Percentiles rank a stretch among this genome's conserved stretches.
Conservation (phyloP, 2,797 vertebrate species). For the Pipistrellus nathusii region DNA sequence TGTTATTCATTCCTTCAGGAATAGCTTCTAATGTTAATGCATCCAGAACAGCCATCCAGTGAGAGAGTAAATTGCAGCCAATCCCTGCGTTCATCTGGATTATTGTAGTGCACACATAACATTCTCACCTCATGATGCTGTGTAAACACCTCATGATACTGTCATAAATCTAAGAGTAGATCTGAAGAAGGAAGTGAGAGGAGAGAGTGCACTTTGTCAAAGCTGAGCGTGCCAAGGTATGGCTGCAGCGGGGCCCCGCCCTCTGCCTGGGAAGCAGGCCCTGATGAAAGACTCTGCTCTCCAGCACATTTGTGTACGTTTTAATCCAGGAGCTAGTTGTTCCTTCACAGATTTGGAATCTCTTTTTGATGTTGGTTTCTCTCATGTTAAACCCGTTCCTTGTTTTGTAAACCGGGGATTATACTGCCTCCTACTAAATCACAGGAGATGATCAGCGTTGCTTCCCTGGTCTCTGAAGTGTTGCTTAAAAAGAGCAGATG, state of each 20-base stretch:
- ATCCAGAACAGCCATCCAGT: too few relatives aligned
- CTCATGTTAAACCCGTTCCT: not conserved
- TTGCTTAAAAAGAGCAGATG: not conserved
- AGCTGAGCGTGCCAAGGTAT: not conserved
- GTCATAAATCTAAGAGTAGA: not conserved
- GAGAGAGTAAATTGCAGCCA: not conserved
- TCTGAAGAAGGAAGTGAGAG: not conserved
- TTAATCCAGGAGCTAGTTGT: not conserved
- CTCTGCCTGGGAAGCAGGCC: not conserved
- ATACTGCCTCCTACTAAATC: not conserved
- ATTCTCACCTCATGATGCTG: not conserved
- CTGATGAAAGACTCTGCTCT: not conserved
- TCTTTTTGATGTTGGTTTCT: not conserved
- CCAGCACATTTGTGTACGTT: not conserved
- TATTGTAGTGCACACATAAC: accelerated
- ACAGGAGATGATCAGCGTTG: not conserved
- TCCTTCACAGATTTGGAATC: not conserved
- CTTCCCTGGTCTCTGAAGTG: not conserved
- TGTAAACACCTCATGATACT: not conserved
- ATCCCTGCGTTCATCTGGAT: accelerated
- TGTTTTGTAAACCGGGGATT: constrained; percentile 14
- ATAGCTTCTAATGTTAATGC: not conserved
- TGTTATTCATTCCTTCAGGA: not conserved
- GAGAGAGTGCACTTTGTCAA: not conserved
- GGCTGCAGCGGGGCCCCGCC: accelerated